Evolutionary conservation across 2,888 invertebrate genomes (phyloP), one percentile per base, ranked within the genome.

Genomic region (Saturnia japonica): DNA sequence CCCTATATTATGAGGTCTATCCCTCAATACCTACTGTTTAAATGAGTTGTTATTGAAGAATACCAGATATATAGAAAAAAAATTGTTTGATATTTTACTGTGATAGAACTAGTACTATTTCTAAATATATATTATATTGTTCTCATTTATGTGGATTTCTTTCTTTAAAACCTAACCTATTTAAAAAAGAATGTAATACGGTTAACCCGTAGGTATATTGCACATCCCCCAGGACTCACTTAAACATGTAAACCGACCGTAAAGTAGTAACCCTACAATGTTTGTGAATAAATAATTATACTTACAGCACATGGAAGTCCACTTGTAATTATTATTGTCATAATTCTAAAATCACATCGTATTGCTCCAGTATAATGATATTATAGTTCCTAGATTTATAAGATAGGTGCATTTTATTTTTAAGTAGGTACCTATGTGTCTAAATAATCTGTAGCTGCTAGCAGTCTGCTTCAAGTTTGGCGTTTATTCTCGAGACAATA

Each of bases 51-150:
- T 69, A 67, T 42, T 54, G 66, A 67, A 70, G 67, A 70, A 51
- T 64, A 69, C 54, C 67, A 34, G 51, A 70, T 66, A 54, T 68
- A 71, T 75, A 76, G 74, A 73, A 77, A 72, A 76, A 62, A 75
- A 74, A 77, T 54, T 8, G 34, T 88, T 90, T 89, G 86, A 90
- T 90, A 90, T 91, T 91, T 89, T 90, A 88, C 93, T 93, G 93
- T 94, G 93, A 94, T 94, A 93, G 92, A 89, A 85, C 87, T 93
- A 91, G 91, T 87, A 87, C 85, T 91, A 85, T 82, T 81, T 81
- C 72, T 83, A 74, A 75, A 79, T 75, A 72, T 76, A 68, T 75
- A 72, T 28, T 25, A 28, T 28, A 60, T 60, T 60, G 6, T 72
- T 72, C 72, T 73, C 72, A 71, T 71, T 70, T 70, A 60, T 72